A percentile compares a stretch with the other conserved stretches of the same genome.
These are phyloP conservation scores for Vanessa atalanta DNA, from an alignment of 1,140 invertebrate genomes.

Conservation along the genomic window DNA sequence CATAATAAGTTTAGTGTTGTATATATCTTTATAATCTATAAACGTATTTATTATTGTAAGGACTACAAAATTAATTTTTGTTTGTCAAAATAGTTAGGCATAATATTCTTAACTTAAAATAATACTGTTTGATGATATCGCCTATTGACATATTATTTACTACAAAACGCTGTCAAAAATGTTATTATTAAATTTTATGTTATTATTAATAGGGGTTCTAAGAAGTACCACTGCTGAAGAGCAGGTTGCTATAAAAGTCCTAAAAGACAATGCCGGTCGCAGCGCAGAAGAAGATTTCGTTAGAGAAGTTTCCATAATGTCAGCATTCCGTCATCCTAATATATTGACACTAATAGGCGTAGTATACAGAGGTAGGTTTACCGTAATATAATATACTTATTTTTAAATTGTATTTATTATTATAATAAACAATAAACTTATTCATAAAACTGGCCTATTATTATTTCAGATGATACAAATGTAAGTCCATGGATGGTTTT, in stretches of 20 bases:
- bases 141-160: too few species aligned
- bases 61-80: too few species aligned
- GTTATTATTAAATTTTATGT: background rate
- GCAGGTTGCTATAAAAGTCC: slow-evolving; percentile 91
- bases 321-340: slow-evolving; percentile 91
- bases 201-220: slow-evolving; percentile 81
- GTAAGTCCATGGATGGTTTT: slow-evolving; percentile 95
- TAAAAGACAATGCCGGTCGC: slow-evolving; percentile 90
- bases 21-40: too few species aligned
- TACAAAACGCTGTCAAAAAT: background rate
- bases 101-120: too few species aligned
- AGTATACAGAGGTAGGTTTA: slow-evolving; percentile 85
- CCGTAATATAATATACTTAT: slow-evolving; percentile 4
- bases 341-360: slow-evolving; percentile 92
- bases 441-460: background rate
- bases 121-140: too few species aligned
- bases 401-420: slow-evolving; percentile 7
- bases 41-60: too few species aligned
- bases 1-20: too few species aligned
- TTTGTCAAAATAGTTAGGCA: too few species aligned
- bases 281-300: slow-evolving; percentile 93
- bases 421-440: too few species aligned
- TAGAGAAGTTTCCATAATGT: slow-evolving; percentile 95
- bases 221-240: slow-evolving; percentile 71
- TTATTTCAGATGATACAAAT: slow-evolving; percentile 82